These are phyloP conservation scores for Ganaspis brasiliensis DNA, from an alignment of 2,888 invertebrate genomes.

Conservation along the genomic window DNA sequence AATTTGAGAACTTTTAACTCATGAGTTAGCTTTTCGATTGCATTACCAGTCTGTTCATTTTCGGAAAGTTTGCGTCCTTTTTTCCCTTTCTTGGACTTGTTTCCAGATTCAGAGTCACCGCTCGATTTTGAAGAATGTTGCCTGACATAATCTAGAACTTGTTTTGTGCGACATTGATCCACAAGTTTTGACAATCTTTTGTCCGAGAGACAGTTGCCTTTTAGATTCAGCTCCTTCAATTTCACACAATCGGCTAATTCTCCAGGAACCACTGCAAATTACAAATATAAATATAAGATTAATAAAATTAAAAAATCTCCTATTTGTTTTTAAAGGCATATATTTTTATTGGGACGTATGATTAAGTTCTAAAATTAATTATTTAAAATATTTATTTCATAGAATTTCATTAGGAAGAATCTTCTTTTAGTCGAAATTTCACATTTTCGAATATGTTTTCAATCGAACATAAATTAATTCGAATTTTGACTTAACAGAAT, in stretches of 20 bases:
- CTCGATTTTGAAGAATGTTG: slow-evolving; percentile 83
- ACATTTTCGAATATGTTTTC: no score
- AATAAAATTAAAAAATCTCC: slow-evolving; percentile 24
- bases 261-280: slow-evolving; percentile 83
- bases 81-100: slow-evolving; percentile 73
- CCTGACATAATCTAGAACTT: slow-evolving; percentile 89
- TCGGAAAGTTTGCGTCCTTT: slow-evolving; percentile 72
- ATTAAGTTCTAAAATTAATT: no score
- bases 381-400: no score
- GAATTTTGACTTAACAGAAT: no score
- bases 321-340: no score
- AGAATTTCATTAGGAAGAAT: no score
- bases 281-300: not conserved
- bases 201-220: slow-evolving; percentile 88
- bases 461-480: no score
- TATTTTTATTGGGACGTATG: no score
- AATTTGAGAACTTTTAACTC: slow-evolving; percentile 75
- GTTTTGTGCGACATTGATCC: slow-evolving; percentile 88
- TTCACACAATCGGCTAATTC: slow-evolving; percentile 87
- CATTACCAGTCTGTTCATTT: slow-evolving; percentile 66
- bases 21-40: slow-evolving; percentile 71
- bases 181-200: slow-evolving; percentile 88
- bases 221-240: slow-evolving; percentile 89
- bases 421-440: no score
- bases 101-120: slow-evolving; percentile 71